Evolutionary conservation across 2,113 vertebrate species (phyloP), one percentile per base, ranked within the genome.

Genomic region (Clarias gariepinus): DNA sequence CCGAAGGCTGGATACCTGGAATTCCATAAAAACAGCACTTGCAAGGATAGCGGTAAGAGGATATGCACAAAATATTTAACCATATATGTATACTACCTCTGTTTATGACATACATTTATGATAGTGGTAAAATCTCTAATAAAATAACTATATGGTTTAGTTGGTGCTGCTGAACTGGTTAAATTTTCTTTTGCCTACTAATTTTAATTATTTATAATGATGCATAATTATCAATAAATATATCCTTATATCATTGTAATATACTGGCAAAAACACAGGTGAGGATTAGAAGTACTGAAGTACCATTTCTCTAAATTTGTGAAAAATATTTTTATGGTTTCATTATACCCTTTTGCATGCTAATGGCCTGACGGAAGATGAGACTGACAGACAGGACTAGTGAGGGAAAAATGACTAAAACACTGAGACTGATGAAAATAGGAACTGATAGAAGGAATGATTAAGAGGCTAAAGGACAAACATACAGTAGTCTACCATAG

Each of bases 1-100:
- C 89, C 95, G 97, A 93, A 96, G 98, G 92, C 77, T 97, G 94
- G 98, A 98, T 89, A 98, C 98, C 0, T 99, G 98, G 98, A 94
- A 95, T 86, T 99, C 98, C 0, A 95, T 99, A 90, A 99, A 98
- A 96, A 95, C 94, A 2, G 96, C 97, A 80, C 96, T 99, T 76
- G 95, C 97, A 64, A 96, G 95, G 92, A 97, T 99, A 92, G 95
- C 97, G 89, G 98, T 98, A 93, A 97, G 97, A 92, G 85, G 80
- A 33, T 28, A 61, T 16, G 60, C 36, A 16, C 28, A 16, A 12
- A 21, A 25, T 25, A 60, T 52, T 76, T 3, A 33, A 5, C 16
- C 41, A 47, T 25, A 47, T 25, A 4, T 5, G 5, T 33, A 33
- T 15, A 15, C 25, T 55, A 47, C 3, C 16, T 21, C 25, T 12